Percentiles rank a stretch among this genome's conserved stretches.
Conservation (phyloP, 92 coral and sea anemone species). For the Epizoanthus rinbou region DNA sequence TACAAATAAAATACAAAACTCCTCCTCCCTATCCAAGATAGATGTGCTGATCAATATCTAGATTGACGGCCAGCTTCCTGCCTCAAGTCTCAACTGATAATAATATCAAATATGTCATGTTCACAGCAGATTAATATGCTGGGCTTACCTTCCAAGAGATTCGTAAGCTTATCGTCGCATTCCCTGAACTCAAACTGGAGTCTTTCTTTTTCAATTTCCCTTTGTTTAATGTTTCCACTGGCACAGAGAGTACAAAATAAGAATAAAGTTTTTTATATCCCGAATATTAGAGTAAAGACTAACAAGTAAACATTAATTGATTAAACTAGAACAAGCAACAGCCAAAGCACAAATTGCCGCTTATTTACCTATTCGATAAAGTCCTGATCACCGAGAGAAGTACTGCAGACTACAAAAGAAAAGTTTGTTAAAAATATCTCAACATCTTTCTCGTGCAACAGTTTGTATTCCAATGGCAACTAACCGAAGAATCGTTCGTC, state of each 20-base stretch:
- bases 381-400: constrained; percentile 83
- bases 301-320: background rate
- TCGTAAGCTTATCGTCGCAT: constrained; percentile 81
- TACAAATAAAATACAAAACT: too few relatives aligned
- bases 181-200: constrained; percentile 84
- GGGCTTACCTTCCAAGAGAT: constrained; percentile 76
- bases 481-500: constrained; percentile 58
- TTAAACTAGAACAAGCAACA: too few relatives aligned
- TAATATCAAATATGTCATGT: too few relatives aligned
- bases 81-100: too few relatives aligned
- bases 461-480: background rate
- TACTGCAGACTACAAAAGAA: constrained; percentile 65
- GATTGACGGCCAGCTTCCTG: too few relatives aligned
- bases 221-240: constrained; percentile 84
- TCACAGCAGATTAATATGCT: too few relatives aligned
- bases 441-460: background rate
- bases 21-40: too few relatives aligned
- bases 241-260: background rate
- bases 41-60: too few relatives aligned
- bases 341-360: background rate
- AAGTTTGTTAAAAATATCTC: background rate
- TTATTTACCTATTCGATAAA: constrained; percentile 70
- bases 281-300: background rate
- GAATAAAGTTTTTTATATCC: too few relatives aligned
- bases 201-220: constrained; percentile 87